Conservation (phyloP, 2,113 vertebrate species). For the Pantherophis guttatus region DNA sequence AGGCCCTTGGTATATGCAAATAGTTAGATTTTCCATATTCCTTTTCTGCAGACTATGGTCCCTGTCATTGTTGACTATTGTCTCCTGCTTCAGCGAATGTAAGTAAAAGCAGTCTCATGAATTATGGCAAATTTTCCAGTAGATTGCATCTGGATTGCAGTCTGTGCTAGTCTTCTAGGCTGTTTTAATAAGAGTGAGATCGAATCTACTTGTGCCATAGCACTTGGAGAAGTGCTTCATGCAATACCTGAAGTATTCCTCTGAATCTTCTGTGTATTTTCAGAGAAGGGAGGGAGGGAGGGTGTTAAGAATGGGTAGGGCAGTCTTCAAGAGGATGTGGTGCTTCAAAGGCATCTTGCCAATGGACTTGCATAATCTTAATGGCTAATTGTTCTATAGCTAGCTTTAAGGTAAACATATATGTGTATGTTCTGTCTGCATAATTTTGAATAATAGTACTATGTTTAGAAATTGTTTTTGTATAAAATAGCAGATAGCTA, state of each 20-base stretch:
- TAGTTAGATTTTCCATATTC: conserved; percentile 21
- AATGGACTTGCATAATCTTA: neutral
- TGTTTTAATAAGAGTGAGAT: neutral
- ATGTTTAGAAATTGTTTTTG: neutral
- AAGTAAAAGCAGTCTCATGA: conserved; percentile 62
- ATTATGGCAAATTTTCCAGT: neutral
- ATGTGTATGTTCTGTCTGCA: neutral
- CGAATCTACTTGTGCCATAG: neutral
- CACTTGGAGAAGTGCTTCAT: neutral
- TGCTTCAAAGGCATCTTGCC: neutral
- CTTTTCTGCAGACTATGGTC: conserved; percentile 81
- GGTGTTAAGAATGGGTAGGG: neutral
- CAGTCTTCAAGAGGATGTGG: neutral
- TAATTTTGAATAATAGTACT: neutral
- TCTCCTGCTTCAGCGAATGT: conserved; percentile 88
- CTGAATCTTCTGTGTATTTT: neutral
- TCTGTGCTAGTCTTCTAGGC: neutral
- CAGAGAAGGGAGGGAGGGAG: neutral
- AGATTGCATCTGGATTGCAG: neutral
- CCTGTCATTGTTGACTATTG: conserved; percentile 93
- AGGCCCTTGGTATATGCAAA: neutral
- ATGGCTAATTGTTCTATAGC: neutral
- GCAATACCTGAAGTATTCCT: neutral
- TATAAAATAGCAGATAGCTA: neutral
- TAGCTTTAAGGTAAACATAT: neutral